Percentiles rank a stretch among this genome's conserved stretches.
phyloP scores from a whole-genome alignment of 2,888 invertebrate genomes.

The Leucophora obtusa region DNA sequence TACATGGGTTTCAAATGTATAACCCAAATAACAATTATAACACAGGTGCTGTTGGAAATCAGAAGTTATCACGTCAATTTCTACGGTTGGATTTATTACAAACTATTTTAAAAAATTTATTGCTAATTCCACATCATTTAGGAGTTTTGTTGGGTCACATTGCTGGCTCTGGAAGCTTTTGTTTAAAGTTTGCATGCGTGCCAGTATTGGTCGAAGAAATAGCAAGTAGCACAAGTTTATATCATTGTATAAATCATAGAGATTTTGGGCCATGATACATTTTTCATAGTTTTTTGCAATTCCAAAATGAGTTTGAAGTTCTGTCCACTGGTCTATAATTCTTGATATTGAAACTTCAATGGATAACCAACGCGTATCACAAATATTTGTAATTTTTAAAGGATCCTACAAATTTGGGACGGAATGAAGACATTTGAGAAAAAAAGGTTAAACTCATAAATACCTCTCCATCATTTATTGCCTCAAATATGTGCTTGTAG shows the following conservation, averaged over 20 bases:
- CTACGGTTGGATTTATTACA: neutral
- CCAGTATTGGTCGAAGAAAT: slow-evolving; percentile 32
- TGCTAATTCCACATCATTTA: neutral
- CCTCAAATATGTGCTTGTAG: slow-evolving; percentile 1
- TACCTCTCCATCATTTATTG: neutral
- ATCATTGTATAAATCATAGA: slow-evolving; percentile 40
- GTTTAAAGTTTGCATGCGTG: slow-evolving; percentile 1
- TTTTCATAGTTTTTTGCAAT: slow-evolving; percentile 44
- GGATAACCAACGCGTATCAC: slow-evolving; percentile 55
- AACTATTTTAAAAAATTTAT: slow-evolving; percentile 5
- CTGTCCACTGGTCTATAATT: slow-evolving; percentile 54
- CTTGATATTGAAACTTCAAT: slow-evolving; percentile 47
- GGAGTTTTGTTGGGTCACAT: slow-evolving; percentile 18
- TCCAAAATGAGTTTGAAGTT: slow-evolving; percentile 52
- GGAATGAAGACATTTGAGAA: neutral
- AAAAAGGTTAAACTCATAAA: no score
- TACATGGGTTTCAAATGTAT: slow-evolving; percentile 14
- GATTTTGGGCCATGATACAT: slow-evolving; percentile 34
- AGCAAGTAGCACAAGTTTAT: slow-evolving; percentile 2
- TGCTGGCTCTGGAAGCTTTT: slow-evolving; percentile 14
- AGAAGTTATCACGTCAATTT: neutral
- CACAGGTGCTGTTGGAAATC: neutral
- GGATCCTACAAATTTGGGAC: slow-evolving; percentile 4
- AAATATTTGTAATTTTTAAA: slow-evolving; percentile 50
- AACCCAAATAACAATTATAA: slow-evolving; percentile 7